Evolutionary conservation across 2,797 vertebrate species (phyloP).

Genomic region (Agapornis canus): DNA sequence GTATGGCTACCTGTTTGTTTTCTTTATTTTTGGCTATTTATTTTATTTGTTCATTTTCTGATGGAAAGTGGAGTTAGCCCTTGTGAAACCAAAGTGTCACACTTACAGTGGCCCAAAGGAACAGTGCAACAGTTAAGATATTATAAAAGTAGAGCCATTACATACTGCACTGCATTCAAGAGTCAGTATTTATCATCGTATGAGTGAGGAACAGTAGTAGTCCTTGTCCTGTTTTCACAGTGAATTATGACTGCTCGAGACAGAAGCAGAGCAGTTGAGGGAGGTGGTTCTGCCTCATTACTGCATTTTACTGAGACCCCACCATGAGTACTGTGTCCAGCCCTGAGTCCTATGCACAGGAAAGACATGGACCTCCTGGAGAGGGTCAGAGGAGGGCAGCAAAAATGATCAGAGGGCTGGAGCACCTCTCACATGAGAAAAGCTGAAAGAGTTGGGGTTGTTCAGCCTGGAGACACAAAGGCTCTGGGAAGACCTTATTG

Average conservation of each 20-base stretch:
- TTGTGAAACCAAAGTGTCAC: neutral
- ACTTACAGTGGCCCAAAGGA: neutral
- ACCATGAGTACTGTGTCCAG: neutral
- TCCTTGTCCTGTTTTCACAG: neutral
- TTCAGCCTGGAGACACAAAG: neutral
- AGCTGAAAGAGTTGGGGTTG: neutral
- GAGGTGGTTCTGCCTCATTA: neutral
- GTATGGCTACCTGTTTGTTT: neutral
- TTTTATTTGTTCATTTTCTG: neutral
- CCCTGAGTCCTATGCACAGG: neutral
- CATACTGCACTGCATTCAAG: neutral
- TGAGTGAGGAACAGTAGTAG: neutral
- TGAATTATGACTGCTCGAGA: neutral
- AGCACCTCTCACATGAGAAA: neutral
- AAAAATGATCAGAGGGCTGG: neutral
- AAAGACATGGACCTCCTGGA: neutral
- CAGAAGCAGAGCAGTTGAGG: neutral
- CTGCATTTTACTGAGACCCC: neutral
- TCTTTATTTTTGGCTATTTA: neutral
- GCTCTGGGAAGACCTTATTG: neutral
- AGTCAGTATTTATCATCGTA: neutral
- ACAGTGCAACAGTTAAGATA: neutral
- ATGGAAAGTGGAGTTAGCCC: neutral
- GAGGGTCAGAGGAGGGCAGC: neutral
- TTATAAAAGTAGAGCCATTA: neutral